phyloP scores from a whole-genome alignment of 2,888 invertebrate species.

The Philonicus albiceps region DNA sequence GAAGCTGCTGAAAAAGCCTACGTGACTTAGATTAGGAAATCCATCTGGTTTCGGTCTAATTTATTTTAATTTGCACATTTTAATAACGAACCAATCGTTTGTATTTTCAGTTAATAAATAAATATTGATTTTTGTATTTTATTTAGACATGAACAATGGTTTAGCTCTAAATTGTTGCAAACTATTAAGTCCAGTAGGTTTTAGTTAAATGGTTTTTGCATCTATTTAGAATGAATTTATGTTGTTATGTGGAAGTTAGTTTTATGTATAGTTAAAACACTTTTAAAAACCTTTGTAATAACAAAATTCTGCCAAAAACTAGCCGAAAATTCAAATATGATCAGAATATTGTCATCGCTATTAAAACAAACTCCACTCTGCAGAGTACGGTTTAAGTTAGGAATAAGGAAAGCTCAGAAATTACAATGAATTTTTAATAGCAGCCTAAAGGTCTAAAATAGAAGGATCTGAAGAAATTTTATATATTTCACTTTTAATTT shows the following conservation, averaged over 20 bases:
- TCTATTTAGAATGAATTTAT: background rate
- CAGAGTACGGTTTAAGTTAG: no score
- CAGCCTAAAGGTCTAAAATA: no score
- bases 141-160: background rate
- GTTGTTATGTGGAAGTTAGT: background rate
- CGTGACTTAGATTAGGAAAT: background rate
- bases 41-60: background rate
- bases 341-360: no score
- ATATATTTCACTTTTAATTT: no score
- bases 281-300: no score
- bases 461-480: no score
- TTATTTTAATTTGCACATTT: background rate
- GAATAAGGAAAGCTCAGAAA: no score
- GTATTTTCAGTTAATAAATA: background rate
- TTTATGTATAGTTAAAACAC: no score
- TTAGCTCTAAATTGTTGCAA: background rate
- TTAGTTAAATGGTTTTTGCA: background rate
- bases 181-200: background rate
- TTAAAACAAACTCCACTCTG: no score
- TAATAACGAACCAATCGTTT: background rate
- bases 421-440: no score
- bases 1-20: background rate
- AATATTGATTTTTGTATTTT: background rate
- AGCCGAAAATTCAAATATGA: no score
- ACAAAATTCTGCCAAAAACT: no score